A percentile compares a stretch with the other conserved stretches of the same genome.
phyloP scores from a whole-genome alignment of 2,113 vertebrate genomes.

The Tenebrosternarchus preto region DNA sequence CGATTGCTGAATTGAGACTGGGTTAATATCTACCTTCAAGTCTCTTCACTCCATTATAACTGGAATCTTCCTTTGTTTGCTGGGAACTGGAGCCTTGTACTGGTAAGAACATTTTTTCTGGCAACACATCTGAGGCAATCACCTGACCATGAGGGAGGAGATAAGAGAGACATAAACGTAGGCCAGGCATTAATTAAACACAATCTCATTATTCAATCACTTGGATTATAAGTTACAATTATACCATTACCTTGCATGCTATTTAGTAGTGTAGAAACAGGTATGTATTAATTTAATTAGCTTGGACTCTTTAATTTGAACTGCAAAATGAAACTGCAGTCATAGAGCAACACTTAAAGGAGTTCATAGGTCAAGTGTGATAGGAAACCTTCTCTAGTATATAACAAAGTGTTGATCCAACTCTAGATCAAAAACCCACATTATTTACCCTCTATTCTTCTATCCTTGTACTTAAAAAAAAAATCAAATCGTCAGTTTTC shows the following conservation, averaged over 20 bases:
- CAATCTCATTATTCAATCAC: conserved; percentile 35
- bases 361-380: conserved; percentile 56
- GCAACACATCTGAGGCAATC: conserved; percentile 86
- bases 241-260: conserved; percentile 10
- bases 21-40: conserved; percentile 74
- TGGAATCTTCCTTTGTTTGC: conserved; percentile 57
- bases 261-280: conserved; percentile 6
- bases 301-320: conserved; percentile 26
- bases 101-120: conserved; percentile 85
- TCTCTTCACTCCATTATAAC: conserved; percentile 74
- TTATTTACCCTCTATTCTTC: conserved; percentile 35
- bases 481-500: conserved; percentile 49
- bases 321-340: conserved; percentile 18
- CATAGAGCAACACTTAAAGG: conserved; percentile 29
- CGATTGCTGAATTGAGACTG: conserved; percentile 51
- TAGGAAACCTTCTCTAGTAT: conserved; percentile 44
- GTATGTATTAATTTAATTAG: conserved; percentile 8
- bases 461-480: conserved; percentile 47
- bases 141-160: conserved; percentile 70
- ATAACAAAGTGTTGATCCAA: conserved; percentile 50
- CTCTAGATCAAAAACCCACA: conserved; percentile 44
- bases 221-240: conserved; percentile 35
- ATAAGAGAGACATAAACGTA: conserved; percentile 31
- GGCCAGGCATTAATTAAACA: conserved; percentile 35
- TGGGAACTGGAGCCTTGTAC: conserved; percentile 62